Conservation (phyloP, 2,797 vertebrate species). For the Poecilia gillii region DNA sequence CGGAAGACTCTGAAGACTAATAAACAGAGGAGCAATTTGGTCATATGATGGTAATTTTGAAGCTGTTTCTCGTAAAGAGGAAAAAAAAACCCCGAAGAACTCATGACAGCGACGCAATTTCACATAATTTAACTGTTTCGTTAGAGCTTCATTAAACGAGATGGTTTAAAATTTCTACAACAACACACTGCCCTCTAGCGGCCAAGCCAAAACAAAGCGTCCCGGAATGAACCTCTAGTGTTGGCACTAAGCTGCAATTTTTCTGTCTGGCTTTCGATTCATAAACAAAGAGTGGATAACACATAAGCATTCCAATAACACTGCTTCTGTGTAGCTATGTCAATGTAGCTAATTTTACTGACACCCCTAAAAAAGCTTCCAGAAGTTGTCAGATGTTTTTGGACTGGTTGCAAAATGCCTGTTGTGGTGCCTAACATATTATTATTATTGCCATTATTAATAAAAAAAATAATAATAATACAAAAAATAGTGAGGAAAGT, state of each 20-base stretch:
- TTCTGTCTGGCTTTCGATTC: neutral
- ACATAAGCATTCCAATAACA: neutral
- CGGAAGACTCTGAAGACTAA: neutral
- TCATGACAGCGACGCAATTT: neutral
- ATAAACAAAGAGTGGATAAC: neutral
- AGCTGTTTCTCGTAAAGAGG: neutral
- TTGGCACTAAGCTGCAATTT: neutral
- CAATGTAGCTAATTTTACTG: neutral
- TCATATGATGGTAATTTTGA: neutral
- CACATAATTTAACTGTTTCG: conserved; percentile 3
- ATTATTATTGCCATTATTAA: no score
- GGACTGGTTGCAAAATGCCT: neutral
- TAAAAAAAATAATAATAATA: neutral
- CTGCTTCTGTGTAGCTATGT: neutral
- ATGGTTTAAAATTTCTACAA: conserved; percentile 5
- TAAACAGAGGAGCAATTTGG: neutral
- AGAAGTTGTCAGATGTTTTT: neutral
- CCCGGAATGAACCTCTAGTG: neutral
- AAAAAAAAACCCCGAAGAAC: neutral
- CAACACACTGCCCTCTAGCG: conserved; percentile 65
- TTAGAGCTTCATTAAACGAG: conserved; percentile 8
- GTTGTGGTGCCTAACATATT: neutral
- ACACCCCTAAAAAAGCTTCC: neutral
- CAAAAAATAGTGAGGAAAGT: neutral
- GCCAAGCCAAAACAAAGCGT: conserved; percentile 14